Percentiles rank a stretch among this genome's conserved stretches.
Conservation (phyloP, 2,113 vertebrate species). For the Conger conger region DNA sequence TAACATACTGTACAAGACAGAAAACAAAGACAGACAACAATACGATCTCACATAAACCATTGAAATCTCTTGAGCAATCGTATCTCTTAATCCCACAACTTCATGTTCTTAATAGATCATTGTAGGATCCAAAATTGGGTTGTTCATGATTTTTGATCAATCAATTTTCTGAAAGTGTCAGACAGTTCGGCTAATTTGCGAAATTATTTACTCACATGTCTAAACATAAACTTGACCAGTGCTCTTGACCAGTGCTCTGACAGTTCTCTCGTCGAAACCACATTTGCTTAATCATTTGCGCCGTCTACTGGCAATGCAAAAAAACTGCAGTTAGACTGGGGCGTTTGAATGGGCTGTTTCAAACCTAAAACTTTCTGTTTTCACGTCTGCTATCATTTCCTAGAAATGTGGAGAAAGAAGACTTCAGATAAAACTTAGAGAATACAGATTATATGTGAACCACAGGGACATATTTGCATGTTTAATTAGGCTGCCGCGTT, state of each 20-base stretch:
- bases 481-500: too few relatives aligned
- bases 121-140: neutral
- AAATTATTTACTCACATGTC: neutral
- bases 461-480: too few relatives aligned
- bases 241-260: conserved; percentile 35
- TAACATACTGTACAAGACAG: too few relatives aligned
- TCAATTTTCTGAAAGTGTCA: neutral
- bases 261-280: conserved; percentile 37
- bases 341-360: neutral
- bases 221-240: conserved; percentile 6
- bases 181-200: neutral
- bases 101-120: neutral
- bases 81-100: neutral
- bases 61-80: too few relatives aligned
- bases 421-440: neutral
- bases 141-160: neutral
- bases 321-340: conserved; percentile 41
- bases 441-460: neutral
- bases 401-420: neutral
- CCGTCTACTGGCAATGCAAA: conserved; percentile 82
- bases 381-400: neutral
- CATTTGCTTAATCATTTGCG: conserved; percentile 81
- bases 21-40: too few relatives aligned
- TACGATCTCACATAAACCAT: too few relatives aligned
- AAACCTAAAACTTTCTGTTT: neutral